Conservation (phyloP, 2,113 vertebrate species). For the Carassius auratus region DNA sequence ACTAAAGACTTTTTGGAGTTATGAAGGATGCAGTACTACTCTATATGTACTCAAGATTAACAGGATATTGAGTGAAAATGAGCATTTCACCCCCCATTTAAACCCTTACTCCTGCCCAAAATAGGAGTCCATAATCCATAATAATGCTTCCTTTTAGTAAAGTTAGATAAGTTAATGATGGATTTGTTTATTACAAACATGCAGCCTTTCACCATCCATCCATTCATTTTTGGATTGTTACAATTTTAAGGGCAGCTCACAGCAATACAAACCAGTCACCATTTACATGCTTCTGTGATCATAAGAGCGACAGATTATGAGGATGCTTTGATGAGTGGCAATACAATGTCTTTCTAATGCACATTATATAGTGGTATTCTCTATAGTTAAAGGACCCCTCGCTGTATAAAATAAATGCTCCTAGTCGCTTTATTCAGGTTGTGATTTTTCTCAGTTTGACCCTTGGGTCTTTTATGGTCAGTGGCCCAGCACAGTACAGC, state of each 20-base stretch:
- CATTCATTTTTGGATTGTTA: not conserved
- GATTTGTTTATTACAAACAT: too few relatives aligned
- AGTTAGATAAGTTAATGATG: too few relatives aligned
- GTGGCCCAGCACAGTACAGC: conserved; percentile 26
- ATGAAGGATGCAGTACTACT: too few relatives aligned
- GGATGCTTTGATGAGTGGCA: not conserved
- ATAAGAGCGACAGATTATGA: not conserved
- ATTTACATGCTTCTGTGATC: not conserved
- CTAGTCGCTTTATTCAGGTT: not conserved
- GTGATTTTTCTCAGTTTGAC: conserved; percentile 5
- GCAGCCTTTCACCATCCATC: too few relatives aligned
- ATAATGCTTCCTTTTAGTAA: too few relatives aligned
- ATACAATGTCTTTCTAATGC: conserved; percentile 16
- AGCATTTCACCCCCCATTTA: too few relatives aligned
- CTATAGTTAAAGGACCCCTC: not conserved
- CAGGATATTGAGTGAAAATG: too few relatives aligned
- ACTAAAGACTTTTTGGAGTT: too few relatives aligned
- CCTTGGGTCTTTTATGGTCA: conserved; percentile 44
- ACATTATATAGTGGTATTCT: not conserved
- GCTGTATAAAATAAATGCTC: not conserved
- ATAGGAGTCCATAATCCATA: too few relatives aligned
- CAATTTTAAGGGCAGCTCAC: not conserved
- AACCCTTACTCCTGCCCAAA: too few relatives aligned
- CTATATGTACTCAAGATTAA: too few relatives aligned
- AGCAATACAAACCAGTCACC: not conserved